Conservation (phyloP, 2,113 vertebrate genomes). For the Raja brachyura region DNA sequence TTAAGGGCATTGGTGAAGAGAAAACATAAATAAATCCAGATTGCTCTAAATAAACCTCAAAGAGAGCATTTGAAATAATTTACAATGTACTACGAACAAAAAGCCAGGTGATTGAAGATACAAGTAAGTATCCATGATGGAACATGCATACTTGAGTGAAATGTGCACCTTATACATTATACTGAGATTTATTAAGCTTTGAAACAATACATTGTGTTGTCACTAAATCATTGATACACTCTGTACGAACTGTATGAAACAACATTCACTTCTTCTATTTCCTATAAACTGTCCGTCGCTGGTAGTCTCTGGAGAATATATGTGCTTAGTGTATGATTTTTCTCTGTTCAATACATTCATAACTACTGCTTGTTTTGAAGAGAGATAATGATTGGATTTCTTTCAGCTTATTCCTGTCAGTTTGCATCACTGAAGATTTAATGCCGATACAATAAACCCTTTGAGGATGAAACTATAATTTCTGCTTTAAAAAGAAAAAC, state of each 20-base stretch:
- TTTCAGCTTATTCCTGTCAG: background rate
- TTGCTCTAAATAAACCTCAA: background rate
- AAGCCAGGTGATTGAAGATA: background rate
- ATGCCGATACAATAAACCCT: background rate
- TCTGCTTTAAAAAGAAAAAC: background rate
- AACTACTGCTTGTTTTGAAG: background rate
- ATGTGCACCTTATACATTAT: background rate
- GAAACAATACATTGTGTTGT: background rate
- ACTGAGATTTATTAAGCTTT: background rate
- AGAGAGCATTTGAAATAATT: background rate
- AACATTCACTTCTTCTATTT: background rate
- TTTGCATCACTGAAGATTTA: background rate
- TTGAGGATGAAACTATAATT: background rate
- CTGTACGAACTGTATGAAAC: background rate
- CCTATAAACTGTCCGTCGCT: background rate
- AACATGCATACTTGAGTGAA: background rate
- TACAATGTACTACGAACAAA: background rate
- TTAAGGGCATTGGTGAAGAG: background rate
- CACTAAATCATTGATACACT: background rate
- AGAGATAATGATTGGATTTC: background rate
- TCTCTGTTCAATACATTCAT: slow-evolving; percentile 19
- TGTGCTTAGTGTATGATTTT: background rate
- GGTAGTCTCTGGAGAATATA: background rate
- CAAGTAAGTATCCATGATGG: background rate
- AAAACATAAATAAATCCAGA: background rate